Evolutionary conservation across 2,797 vertebrate genomes (phyloP), one percentile per base, ranked within the genome.

Genomic region (Girardinus metallicus): DNA sequence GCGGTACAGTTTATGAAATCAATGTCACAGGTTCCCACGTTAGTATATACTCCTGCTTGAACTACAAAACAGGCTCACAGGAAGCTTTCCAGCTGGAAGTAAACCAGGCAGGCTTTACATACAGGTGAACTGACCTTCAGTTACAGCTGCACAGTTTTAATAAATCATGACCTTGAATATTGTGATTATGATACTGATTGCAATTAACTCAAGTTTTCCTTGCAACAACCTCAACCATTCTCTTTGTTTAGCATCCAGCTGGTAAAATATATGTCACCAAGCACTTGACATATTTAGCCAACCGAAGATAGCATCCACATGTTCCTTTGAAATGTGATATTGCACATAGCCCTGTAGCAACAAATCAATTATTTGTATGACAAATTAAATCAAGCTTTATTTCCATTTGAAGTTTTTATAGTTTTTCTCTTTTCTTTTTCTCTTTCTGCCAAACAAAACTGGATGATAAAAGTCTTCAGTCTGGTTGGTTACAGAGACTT

Each of bases 1-100:
- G 66, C 12, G 66, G 66, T n/a, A 70, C 66, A 70, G 39, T 70
- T 70, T 70, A 26, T 70, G 23, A 41, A 70, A 70, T 70, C 66
- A 70, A 70, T 41, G 66, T 70, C 66, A 43, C 66, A 71, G 41
- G 26, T 71, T 71, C 34, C 2, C 5, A n/a, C 26, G 5, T 66
- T 66, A 13, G 66, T 68, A 43, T 44, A 71, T 26, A 26, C 39
- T 36, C 16, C 7, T 64, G 31, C 60, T 23, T 39, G 64, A 66
- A 39, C 21, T 15, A 44, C 68, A 43, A 43, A 43, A 71, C 68
- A n/a, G 11, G 39, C 66, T 70, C 39, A 29, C 68, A 16, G 39
- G 26, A 71, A 71, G 21, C 39, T 16, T 71, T 71, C 5, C 10
- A 15, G 39, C 41, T 66, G 11, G 13, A 44, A n/a, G 41, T 71